A percentile compares a stretch with the other conserved stretches of the same genome.
Conservation (phyloP, 2,797 vertebrate genomes). For the Tinamus major region DNA sequence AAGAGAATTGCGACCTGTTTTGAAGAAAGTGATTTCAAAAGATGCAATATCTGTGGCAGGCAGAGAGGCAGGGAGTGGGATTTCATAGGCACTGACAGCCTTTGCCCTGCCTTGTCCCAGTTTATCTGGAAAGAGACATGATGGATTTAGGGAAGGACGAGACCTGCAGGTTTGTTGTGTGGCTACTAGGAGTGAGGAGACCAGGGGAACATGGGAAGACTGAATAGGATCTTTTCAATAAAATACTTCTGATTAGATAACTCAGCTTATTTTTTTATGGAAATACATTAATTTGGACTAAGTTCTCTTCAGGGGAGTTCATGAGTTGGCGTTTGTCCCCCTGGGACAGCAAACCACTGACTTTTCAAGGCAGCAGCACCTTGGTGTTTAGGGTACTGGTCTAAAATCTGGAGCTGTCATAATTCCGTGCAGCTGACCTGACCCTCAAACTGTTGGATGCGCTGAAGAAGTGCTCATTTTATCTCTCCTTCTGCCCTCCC, state of each 20-base stretch:
- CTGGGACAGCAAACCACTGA: background rate
- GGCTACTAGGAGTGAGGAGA: background rate
- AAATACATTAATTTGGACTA: background rate
- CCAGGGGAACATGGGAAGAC: background rate
- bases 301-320: background rate
- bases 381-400: background rate
- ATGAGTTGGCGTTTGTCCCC: background rate
- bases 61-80: background rate
- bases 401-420: background rate
- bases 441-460: background rate
- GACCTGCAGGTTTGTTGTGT: background rate
- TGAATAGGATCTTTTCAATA: background rate
- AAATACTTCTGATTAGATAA: background rate
- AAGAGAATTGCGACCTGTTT: background rate
- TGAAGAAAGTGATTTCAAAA: too few species aligned
- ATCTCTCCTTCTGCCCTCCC: too few species aligned
- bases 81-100: background rate
- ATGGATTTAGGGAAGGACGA: background rate
- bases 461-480: background rate
- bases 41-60: background rate
- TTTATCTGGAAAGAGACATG: background rate
- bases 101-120: background rate
- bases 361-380: background rate
- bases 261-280: background rate
- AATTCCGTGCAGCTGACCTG: background rate